A percentile compares a stretch with the other conserved stretches of the same genome.
These are phyloP conservation scores for Camponotus vicinus DNA, from an alignment of 1,140 invertebrate species.

Conservation along the genomic window DNA sequence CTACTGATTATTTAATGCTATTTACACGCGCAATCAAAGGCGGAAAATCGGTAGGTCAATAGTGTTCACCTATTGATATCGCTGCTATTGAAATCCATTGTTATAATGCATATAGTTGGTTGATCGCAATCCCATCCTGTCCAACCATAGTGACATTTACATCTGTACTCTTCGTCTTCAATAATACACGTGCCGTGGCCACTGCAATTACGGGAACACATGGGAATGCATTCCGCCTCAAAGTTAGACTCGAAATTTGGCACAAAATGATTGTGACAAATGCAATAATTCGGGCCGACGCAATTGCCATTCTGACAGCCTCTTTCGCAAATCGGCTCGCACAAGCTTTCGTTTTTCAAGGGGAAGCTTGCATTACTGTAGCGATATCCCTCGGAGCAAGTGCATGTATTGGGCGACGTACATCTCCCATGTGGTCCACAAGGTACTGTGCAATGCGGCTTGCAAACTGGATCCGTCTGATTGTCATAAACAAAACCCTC, in stretches of 20 bases:
- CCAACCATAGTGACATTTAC: slow-evolving; percentile 72
- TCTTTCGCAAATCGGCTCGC: slow-evolving; percentile 68
- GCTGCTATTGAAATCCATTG: neutral
- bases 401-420: too few relatives aligned
- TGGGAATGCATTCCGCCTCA: slow-evolving; percentile 57
- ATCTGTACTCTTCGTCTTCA: slow-evolving; percentile 45
- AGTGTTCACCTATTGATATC: slow-evolving; percentile 37
- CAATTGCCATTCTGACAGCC: slow-evolving; percentile 77
- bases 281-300: slow-evolving; percentile 75
- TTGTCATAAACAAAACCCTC: slow-evolving; percentile 32
- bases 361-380: slow-evolving; percentile 64
- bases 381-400: too few relatives aligned
- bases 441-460: slow-evolving; percentile 35
- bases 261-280: slow-evolving; percentile 69
- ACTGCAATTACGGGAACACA: slow-evolving; percentile 62
- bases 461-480: neutral
- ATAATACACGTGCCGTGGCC: slow-evolving; percentile 54
- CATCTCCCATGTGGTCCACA: slow-evolving; percentile 22
- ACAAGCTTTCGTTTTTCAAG: slow-evolving; percentile 20
- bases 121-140: slow-evolving; percentile 65
- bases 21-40: neutral
- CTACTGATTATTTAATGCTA: neutral
- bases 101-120: slow-evolving; percentile 43
- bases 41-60: neutral
- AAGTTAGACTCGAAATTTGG: neutral